These are phyloP conservation scores for Steinernema feltiae DNA, from an alignment of 1,140 invertebrate genomes.

Conservation along the genomic window DNA sequence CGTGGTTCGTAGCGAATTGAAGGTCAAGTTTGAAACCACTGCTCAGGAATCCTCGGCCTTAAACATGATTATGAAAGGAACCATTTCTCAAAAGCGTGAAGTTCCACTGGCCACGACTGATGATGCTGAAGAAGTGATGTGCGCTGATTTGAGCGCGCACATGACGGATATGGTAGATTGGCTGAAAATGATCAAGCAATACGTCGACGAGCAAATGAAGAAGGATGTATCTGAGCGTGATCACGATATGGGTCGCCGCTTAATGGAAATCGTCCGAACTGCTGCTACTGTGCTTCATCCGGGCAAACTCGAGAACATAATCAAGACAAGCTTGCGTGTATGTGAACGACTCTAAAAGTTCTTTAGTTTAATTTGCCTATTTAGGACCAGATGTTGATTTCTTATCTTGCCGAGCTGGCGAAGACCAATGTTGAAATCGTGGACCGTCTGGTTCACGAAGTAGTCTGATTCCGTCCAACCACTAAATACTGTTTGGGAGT, in stretches of 20 bases:
- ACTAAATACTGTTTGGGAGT: no score
- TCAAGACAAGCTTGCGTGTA: background rate
- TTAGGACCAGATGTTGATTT: background rate
- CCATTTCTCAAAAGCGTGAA: background rate
- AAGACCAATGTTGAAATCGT: background rate
- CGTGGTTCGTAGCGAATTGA: background rate
- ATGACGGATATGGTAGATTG: background rate
- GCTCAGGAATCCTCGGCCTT: background rate
- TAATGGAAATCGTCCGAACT: background rate
- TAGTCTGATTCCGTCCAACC: no score
- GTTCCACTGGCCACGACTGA: background rate
- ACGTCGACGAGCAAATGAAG: background rate
- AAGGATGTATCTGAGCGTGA: background rate
- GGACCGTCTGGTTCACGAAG: no score
- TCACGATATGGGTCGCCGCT: background rate
- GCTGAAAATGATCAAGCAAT: background rate
- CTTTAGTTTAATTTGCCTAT: background rate
- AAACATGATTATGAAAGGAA: background rate
- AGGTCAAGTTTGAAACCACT: background rate
- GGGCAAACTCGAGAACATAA: background rate
- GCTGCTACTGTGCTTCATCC: background rate
- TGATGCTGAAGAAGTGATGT: background rate
- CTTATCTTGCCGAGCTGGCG: background rate
- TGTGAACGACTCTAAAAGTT: background rate
- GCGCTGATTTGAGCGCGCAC: background rate